phyloP scores from a whole-genome alignment of 2,797 vertebrate genomes.

The Platyrinchus mystaceus region DNA sequence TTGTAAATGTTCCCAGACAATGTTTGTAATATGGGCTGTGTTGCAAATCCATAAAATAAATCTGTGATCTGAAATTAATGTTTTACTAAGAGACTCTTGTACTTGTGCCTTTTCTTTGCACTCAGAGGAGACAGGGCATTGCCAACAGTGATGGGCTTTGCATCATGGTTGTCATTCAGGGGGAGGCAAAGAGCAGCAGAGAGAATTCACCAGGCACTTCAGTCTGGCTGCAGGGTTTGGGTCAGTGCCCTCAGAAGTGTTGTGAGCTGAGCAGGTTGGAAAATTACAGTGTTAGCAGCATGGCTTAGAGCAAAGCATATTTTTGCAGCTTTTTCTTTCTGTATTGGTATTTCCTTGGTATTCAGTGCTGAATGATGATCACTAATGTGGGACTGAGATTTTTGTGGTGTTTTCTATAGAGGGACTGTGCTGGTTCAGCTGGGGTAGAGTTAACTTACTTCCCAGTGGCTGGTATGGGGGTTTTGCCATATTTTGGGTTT shows the following conservation, averaged over 20 bases:
- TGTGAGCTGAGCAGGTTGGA: not conserved
- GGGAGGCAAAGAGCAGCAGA: not conserved
- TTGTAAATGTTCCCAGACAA: slow-evolving; percentile 83
- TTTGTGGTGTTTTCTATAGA: not conserved
- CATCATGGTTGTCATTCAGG: not conserved
- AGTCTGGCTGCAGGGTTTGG: not conserved
- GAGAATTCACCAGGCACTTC: not conserved
- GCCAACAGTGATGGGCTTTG: not conserved
- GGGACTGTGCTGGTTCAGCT: not conserved
- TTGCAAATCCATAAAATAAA: slow-evolving; percentile 84
- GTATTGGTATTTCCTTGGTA: not conserved
- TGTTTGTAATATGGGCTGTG: slow-evolving; percentile 84
- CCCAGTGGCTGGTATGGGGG: not conserved
- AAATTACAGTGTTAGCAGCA: not conserved
- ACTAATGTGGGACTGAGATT: not conserved
- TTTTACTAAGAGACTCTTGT: slow-evolving; percentile 78
- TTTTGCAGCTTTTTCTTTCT: not conserved
- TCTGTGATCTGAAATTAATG: slow-evolving; percentile 80
- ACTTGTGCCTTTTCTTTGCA: slow-evolving; percentile 65
- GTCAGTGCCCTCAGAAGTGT: not conserved
- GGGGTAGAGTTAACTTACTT: not conserved
- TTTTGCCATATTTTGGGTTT: not conserved
- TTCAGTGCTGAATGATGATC: not conserved
- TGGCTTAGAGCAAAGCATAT: not conserved
- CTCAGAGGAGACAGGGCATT: not conserved